phyloP scores from a whole-genome alignment of 2,797 vertebrate genomes.

The Lagocephalus sceleratus region DNA sequence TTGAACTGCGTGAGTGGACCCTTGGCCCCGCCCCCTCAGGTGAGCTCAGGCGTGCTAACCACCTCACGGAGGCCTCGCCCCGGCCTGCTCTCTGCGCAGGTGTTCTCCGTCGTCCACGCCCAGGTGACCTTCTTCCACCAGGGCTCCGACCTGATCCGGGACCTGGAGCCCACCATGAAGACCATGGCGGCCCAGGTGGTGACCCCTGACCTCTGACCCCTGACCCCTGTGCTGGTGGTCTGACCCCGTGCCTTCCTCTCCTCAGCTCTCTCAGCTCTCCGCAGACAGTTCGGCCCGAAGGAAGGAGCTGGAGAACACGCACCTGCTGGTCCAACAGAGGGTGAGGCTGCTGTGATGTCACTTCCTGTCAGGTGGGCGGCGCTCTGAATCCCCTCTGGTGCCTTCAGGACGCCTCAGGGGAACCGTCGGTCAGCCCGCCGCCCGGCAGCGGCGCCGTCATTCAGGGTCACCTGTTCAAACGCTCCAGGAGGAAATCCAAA shows the following conservation, averaged over 20 bases:
- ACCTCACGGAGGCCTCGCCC: not conserved
- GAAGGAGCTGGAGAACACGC: slow-evolving; percentile 75
- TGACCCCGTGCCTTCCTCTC: not conserved
- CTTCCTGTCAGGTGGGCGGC: not conserved
- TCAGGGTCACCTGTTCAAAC: slow-evolving; percentile 77
- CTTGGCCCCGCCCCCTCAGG: no score
- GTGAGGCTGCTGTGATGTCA: slow-evolving; percentile 41
- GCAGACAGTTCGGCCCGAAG: slow-evolving; percentile 51
- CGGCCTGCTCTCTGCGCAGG: slow-evolving; percentile 39
- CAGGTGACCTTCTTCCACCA: slow-evolving; percentile 82
- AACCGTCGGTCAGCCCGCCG: slow-evolving; percentile 49
- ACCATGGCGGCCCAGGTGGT: slow-evolving; percentile 71
- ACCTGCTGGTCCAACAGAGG: slow-evolving; percentile 76
- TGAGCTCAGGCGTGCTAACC: no score
- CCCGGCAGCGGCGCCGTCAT: slow-evolving; percentile 52
- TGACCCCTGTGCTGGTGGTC: not conserved
- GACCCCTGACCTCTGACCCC: slow-evolving; percentile 25
- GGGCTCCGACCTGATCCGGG: slow-evolving; percentile 75
- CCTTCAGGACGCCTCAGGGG: slow-evolving; percentile 71
- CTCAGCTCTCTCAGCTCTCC: slow-evolving; percentile 69
- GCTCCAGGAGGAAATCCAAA: slow-evolving; percentile 72
- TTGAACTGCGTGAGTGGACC: slow-evolving; percentile 72
- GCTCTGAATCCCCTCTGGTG: not conserved
- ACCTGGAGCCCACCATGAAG: slow-evolving; percentile 77
- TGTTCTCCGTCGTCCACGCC: slow-evolving; percentile 78